Conservation (phyloP, 2,113 vertebrate species). For the Speoplatyrhinus poulsoni region DNA sequence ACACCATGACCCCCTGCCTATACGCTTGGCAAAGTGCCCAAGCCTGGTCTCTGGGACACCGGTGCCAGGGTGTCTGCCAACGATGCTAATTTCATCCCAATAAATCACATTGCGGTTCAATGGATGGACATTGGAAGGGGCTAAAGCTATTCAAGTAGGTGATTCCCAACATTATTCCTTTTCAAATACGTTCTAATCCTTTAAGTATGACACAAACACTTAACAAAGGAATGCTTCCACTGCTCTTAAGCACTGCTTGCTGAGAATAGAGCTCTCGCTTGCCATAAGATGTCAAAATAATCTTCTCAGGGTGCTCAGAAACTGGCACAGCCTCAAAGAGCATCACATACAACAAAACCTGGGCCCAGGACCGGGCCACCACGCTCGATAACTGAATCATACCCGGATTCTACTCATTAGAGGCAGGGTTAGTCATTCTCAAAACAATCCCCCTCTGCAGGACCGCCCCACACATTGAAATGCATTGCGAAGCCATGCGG, state of each 20-base stretch:
- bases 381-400: conserved; percentile 1
- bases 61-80: conserved; percentile 11
- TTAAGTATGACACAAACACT: conserved; percentile 73
- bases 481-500: no score
- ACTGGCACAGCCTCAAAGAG: conserved; percentile 55
- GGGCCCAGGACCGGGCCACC: conserved; percentile 28
- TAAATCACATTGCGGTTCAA: conserved; percentile 27
- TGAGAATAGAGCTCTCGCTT: conserved; percentile 61
- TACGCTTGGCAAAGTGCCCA: conserved; percentile 46
- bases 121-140: conserved; percentile 20
- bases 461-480: no score
- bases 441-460: no score
- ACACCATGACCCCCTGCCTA: conserved; percentile 51
- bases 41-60: conserved; percentile 2
- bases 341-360: conserved; percentile 38
- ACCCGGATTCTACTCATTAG: neutral
- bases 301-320: conserved; percentile 55
- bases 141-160: conserved; percentile 47
- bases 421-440: neutral
- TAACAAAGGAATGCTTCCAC: conserved; percentile 68
- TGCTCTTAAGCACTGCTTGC: conserved; percentile 50
- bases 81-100: conserved; percentile 32
- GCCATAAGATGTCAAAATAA: conserved; percentile 70
- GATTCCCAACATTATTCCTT: conserved; percentile 66
- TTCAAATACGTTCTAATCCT: conserved; percentile 68